A percentile compares a stretch with the other conserved stretches of the same genome.
phyloP scores from a whole-genome alignment of 2,888 invertebrate genomes.

The Ectemnius continuus region DNA sequence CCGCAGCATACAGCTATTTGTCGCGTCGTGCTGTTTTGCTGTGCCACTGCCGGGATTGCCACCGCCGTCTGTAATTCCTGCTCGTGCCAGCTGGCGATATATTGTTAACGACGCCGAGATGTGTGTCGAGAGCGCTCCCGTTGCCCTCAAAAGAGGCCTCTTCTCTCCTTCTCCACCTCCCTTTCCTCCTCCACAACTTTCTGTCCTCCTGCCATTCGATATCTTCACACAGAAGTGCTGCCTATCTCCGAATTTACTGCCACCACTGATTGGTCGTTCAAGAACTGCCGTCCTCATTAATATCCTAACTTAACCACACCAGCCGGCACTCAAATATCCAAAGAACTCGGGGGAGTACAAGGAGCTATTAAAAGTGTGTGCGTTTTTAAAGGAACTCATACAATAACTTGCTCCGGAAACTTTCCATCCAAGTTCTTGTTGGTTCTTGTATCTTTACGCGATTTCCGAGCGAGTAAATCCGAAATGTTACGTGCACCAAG shows the following conservation, averaged over 20 bases:
- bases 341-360: too few relatives aligned
- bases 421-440: background rate
- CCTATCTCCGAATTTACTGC: too few relatives aligned
- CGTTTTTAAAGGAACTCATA: too few relatives aligned
- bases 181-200: background rate
- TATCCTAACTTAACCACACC: too few relatives aligned
- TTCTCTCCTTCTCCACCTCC: background rate
- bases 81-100: slow-evolving; percentile 28
- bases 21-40: slow-evolving; percentile 1
- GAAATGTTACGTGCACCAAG: background rate
- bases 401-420: background rate
- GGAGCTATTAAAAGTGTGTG: too few relatives aligned
- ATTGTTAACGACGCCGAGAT: slow-evolving; percentile 45
- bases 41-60: slow-evolving; percentile 17
- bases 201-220: background rate
- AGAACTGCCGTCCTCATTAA: too few relatives aligned
- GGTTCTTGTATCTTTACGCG: background rate
- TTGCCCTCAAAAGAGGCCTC: slow-evolving; percentile 27
- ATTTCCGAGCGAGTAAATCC: background rate
- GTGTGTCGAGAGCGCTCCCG: slow-evolving; percentile 30
- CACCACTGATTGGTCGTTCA: too few relatives aligned
- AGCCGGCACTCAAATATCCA: too few relatives aligned
- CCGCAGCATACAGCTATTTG: slow-evolving; percentile 3
- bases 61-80: slow-evolving; percentile 30
- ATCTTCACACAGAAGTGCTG: background rate